Percentiles rank a stretch among this genome's conserved stretches.
phyloP scores from a whole-genome alignment of 1,140 invertebrate genomes.

The Tetragnatha versicolor region DNA sequence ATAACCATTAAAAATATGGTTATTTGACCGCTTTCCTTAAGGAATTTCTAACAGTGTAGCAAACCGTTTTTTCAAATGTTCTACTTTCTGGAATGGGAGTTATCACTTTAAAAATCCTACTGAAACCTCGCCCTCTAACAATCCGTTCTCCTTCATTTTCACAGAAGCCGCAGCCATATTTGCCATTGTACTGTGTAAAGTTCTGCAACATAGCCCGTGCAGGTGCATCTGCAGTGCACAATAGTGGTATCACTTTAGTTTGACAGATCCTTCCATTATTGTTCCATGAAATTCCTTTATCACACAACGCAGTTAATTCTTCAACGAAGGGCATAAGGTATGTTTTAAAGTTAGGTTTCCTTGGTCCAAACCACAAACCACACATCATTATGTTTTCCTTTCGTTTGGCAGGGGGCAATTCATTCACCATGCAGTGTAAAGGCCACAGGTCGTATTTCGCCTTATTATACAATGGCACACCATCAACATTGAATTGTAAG shows the following conservation, averaged over 20 bases:
- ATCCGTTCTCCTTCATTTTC: not conserved
- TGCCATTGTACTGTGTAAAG: not conserved
- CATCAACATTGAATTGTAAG: conserved; percentile 8
- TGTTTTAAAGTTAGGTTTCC: not conserved
- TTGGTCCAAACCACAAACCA: conserved; percentile 11
- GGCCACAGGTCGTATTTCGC: conserved; percentile 17
- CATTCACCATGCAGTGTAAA: conserved; percentile 3
- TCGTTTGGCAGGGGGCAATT: not conserved
- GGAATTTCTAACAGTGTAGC: too few relatives aligned
- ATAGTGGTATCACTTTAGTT: not conserved
- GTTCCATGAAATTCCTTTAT: not conserved
- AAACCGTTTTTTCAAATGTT: not conserved
- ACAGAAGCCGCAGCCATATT: not conserved
- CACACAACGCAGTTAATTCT: not conserved
- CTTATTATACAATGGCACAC: not conserved
- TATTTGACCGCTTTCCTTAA: too few relatives aligned
- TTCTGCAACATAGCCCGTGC: not conserved
- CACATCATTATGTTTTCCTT: conserved; percentile 7
- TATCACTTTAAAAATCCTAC: not conserved
- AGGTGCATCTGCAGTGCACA: conserved; percentile 4
- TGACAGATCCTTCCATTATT: not conserved
- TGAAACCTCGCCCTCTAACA: not conserved
- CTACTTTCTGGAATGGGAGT: not conserved
- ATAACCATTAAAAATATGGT: too few relatives aligned
- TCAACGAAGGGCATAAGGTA: not conserved